These are phyloP conservation scores for Calonectris borealis DNA, from an alignment of 2,113 vertebrate species.

Conservation along the genomic window DNA sequence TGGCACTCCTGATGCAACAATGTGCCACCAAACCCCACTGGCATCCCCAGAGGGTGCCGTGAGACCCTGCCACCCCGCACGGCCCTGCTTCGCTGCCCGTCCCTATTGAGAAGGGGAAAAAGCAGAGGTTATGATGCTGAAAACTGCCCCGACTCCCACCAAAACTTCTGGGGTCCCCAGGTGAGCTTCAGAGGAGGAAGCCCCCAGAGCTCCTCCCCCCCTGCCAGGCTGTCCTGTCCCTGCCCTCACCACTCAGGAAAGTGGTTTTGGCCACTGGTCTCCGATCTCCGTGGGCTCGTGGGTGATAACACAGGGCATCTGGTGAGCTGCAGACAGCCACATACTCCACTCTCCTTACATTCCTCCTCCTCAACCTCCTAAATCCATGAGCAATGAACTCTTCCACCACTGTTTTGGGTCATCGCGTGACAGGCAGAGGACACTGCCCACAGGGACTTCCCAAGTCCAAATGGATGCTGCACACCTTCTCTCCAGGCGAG, in stretches of 20 bases:
- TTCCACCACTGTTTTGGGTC: background rate
- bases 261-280: background rate
- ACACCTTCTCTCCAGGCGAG: background rate
- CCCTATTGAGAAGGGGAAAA: background rate
- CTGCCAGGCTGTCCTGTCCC: background rate
- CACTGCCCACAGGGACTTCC: background rate
- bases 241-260: background rate
- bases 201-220: accelerated
- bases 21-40: background rate
- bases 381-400: background rate
- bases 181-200: background rate
- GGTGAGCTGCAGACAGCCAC: background rate
- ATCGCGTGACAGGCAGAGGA: accelerated
- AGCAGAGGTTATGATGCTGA: background rate
- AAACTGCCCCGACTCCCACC: background rate
- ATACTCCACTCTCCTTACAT: too few species aligned
- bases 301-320: background rate
- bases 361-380: background rate
- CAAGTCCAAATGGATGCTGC: background rate
- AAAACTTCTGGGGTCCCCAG: background rate
- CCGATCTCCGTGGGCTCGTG: accelerated
- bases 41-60: accelerated
- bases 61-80: background rate
- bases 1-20: background rate
- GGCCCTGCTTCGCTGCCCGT: accelerated